Percentiles rank a stretch among this genome's conserved stretches.
phyloP scores from a whole-genome alignment of 2,888 invertebrate genomes.

The Lottia gigantea region DNA sequence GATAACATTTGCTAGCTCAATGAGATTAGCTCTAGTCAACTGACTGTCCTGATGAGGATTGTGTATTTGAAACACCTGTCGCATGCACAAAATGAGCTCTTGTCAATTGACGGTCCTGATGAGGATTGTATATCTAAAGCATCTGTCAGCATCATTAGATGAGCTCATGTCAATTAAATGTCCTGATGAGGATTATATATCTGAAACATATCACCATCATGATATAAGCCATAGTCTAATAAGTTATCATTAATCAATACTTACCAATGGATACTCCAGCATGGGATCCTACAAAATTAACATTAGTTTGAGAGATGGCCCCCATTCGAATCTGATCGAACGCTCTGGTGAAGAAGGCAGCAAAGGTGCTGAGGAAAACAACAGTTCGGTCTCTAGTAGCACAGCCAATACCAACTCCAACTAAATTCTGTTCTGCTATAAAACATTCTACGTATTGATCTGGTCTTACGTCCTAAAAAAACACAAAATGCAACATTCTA shows the following conservation, averaged over 20 bases:
- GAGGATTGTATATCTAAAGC: no score
- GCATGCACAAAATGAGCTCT: no score
- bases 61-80: no score
- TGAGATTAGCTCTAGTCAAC: no score
- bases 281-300: constrained; percentile 96
- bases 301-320: constrained; percentile 97
- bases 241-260: constrained; percentile 32
- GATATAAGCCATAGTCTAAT: no score
- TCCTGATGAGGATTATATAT: no score
- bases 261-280: constrained; percentile 95
- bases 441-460: constrained; percentile 94
- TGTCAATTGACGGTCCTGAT: no score
- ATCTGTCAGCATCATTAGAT: no score
- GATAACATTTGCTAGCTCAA: no score
- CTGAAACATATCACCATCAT: no score
- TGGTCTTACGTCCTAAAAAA: constrained; percentile 69
- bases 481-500: background rate
- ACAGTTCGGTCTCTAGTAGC: constrained; percentile 92
- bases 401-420: constrained; percentile 92
- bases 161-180: no score
- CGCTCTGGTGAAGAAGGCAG: constrained; percentile 95
- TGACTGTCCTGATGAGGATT: no score
- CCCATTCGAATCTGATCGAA: constrained; percentile 99
- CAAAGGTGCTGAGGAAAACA: constrained; percentile 96
- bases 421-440: constrained; percentile 98